A percentile compares a stretch with the other conserved stretches of the same genome.
Conservation (phyloP, 2,113 vertebrate genomes). For the Leptocoma aspasia region DNA sequence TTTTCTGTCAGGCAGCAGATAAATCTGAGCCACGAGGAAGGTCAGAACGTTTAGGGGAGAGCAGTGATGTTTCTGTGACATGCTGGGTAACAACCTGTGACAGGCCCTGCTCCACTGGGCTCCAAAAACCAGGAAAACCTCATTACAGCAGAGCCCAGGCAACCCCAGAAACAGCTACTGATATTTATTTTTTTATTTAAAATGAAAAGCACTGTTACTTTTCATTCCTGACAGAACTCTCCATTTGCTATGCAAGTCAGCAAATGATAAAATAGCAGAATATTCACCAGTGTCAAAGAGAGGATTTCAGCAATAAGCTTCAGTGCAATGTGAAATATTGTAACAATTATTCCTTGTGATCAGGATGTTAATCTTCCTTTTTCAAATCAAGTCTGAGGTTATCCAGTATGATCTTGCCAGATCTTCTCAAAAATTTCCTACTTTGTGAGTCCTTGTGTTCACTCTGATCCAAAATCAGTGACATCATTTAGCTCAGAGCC, state of each 20-base stretch:
- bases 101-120: background rate
- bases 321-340: slow-evolving; percentile 26
- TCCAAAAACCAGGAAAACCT: background rate
- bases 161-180: background rate
- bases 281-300: slow-evolving; percentile 39
- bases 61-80: background rate
- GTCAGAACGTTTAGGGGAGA: background rate
- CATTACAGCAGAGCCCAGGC: background rate
- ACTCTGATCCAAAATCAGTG: background rate
- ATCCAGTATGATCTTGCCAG: background rate
- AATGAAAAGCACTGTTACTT: background rate
- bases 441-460: background rate
- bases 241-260: background rate
- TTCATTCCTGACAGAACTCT: background rate
- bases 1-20: background rate
- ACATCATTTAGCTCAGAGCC: background rate
- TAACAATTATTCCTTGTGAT: slow-evolving; percentile 31
- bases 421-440: background rate
- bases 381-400: background rate
- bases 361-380: slow-evolving; percentile 30
- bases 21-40: background rate
- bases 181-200: background rate
- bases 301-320: background rate
- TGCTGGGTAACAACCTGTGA: background rate
- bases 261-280: slow-evolving; percentile 26